Evolutionary conservation across 1,140 invertebrate species (phyloP).

Genomic region (Orussus abietinus): DNA sequence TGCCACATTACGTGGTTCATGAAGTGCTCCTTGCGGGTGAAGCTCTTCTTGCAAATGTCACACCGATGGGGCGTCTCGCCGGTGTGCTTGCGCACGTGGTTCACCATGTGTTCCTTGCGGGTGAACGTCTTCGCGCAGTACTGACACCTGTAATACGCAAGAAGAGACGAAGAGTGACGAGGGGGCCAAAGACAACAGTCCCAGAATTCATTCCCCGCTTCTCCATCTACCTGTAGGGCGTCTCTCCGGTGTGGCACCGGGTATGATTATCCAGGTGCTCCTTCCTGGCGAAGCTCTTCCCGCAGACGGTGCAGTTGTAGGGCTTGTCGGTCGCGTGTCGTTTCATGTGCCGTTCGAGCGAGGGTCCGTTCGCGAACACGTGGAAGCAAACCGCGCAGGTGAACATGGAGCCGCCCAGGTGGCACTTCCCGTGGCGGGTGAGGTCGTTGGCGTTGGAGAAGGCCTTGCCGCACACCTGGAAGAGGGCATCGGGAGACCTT

Average conservation of each 20-base stretch:
- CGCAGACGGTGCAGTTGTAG: conserved; percentile 76
- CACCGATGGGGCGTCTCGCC: conserved; percentile 72
- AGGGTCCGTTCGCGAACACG: conserved; percentile 68
- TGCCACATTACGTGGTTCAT: conserved; percentile 67
- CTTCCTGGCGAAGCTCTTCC: conserved; percentile 83
- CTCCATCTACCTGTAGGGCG: conserved; percentile 62
- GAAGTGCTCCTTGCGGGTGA: conserved; percentile 65
- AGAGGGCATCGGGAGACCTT: neutral
- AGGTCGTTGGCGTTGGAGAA: conserved; percentile 73
- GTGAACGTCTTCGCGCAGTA: conserved; percentile 70
- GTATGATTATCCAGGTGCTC: conserved; percentile 81
- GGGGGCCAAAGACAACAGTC: conserved; percentile 5
- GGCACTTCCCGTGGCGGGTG: conserved; percentile 75
- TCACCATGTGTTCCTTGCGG: conserved; percentile 65
- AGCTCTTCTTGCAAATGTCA: conserved; percentile 67
- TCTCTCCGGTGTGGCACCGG: conserved; percentile 81
- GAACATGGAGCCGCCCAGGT: conserved; percentile 71
- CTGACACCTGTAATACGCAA: conserved; percentile 47
- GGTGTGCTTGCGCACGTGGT: conserved; percentile 67
- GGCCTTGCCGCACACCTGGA: conserved; percentile 69
- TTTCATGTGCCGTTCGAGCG: conserved; percentile 71
- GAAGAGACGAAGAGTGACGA: conserved; percentile 5
- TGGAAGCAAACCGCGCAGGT: conserved; percentile 71
- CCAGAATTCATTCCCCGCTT: too few species aligned
- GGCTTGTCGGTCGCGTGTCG: conserved; percentile 76